These are phyloP conservation scores for Rotaria magnacalcarata DNA, from an alignment of 2,888 invertebrate genomes.

Conservation along the genomic window DNA sequence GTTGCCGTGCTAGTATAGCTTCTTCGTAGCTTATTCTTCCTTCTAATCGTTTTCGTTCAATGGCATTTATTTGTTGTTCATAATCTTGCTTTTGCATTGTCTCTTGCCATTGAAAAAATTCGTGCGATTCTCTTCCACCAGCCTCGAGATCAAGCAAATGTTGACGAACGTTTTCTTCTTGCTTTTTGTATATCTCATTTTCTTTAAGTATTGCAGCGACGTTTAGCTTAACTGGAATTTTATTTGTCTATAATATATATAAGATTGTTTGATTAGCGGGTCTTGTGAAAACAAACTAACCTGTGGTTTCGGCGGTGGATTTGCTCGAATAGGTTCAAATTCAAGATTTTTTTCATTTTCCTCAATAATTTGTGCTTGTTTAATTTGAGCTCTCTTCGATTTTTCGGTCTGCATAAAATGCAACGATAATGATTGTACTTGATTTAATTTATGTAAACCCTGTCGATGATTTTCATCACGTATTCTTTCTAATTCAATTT, in stretches of 20 bases:
- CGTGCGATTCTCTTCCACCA: slow-evolving; percentile 38
- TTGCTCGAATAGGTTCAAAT: slow-evolving; percentile 53
- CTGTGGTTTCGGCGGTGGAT: slow-evolving; percentile 52
- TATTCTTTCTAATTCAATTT: slow-evolving; percentile 49
- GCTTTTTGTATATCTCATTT: slow-evolving; percentile 39
- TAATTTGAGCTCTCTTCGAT: slow-evolving; percentile 54
- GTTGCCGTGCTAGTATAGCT: slow-evolving; percentile 57
- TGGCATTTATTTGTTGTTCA: slow-evolving; percentile 9
- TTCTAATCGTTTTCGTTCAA: slow-evolving; percentile 42
- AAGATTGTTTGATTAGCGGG: no score
- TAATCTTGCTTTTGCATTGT: slow-evolving; percentile 39
- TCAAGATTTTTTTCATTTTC: slow-evolving; percentile 53
- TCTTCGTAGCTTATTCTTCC: slow-evolving; percentile 59
- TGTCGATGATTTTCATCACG: slow-evolving; percentile 50
- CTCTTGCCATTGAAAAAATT: slow-evolving; percentile 43
- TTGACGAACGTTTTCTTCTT: slow-evolving; percentile 40
- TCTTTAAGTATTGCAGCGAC: slow-evolving; percentile 43
- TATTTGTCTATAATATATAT: neutral
- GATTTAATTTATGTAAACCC: slow-evolving; percentile 53
- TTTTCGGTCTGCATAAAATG: slow-evolving; percentile 50
- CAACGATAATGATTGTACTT: neutral
- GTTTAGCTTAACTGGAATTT: slow-evolving; percentile 43
- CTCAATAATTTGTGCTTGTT: slow-evolving; percentile 51
- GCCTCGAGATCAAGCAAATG: slow-evolving; percentile 38
- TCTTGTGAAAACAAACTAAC: slow-evolving; percentile 49